These are phyloP conservation scores for Perodicticus potto DNA, from an alignment of 2,797 vertebrate genomes.

Conservation along the genomic window DNA sequence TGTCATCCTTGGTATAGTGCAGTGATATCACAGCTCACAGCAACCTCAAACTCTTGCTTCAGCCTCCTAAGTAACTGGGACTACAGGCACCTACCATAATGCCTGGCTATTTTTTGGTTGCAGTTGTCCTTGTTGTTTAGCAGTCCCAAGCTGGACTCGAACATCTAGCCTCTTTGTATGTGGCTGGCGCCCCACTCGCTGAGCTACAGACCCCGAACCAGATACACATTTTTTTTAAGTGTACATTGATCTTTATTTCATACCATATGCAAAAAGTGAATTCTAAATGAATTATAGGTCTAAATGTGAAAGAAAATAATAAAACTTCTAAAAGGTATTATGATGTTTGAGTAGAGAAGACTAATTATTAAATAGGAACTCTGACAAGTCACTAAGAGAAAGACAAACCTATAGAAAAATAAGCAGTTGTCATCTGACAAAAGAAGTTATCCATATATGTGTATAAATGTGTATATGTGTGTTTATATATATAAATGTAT, in stretches of 20 bases:
- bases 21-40: too few relatives aligned
- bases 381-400: not conserved
- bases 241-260: not conserved
- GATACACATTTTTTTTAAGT: not conserved
- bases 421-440: not conserved
- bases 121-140: too few relatives aligned
- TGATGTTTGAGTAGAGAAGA: not conserved
- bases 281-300: not conserved
- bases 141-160: too few relatives aligned
- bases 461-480: too few relatives aligned
- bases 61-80: too few relatives aligned
- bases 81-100: too few relatives aligned
- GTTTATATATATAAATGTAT: too few relatives aligned
- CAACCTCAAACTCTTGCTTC: too few relatives aligned
- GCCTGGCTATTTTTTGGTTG: too few relatives aligned
- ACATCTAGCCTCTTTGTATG: too few relatives aligned
- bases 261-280: not conserved
- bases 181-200: too few relatives aligned
- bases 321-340: not conserved
- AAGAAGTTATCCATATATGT: not conserved
- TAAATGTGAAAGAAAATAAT: conserved; percentile 7
- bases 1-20: too few relatives aligned
- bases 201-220: not conserved
- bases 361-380: not conserved
- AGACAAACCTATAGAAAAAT: conserved; percentile 11